A percentile compares a stretch with the other conserved stretches of the same genome.
Conservation (phyloP, 2,113 vertebrate genomes). For the Callospermophilus lateralis region DNA sequence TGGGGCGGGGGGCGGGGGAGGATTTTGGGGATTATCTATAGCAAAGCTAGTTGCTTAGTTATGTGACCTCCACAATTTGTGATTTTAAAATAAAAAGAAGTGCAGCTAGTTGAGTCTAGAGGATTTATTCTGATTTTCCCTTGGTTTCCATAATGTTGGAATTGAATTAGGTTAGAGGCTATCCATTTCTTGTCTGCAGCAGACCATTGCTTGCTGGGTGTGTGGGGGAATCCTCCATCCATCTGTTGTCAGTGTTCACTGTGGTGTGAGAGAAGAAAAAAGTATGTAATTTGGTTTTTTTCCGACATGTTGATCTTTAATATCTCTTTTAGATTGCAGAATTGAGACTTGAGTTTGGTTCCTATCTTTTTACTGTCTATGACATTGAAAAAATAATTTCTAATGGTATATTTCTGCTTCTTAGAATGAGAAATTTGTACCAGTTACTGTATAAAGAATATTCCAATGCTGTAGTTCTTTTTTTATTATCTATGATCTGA, state of each 20-base stretch:
- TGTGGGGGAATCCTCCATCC: background rate
- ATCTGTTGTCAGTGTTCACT: background rate
- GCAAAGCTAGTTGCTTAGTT: background rate
- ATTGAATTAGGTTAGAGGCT: background rate
- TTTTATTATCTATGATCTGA: background rate
- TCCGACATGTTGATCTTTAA: background rate
- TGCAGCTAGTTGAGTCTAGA: background rate
- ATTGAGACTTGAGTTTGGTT: background rate
- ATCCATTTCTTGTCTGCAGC: background rate
- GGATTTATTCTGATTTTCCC: background rate
- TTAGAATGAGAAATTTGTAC: background rate
- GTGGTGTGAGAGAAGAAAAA: background rate
- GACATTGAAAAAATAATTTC: background rate
- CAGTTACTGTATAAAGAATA: background rate
- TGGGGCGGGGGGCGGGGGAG: too few species aligned
- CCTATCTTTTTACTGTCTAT: background rate
- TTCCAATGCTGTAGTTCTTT: background rate
- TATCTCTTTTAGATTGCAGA: background rate
- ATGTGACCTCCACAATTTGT: too few species aligned
- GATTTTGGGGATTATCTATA: background rate
- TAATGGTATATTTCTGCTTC: background rate
- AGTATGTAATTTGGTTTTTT: background rate
- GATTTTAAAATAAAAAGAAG: background rate
- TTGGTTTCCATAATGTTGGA: background rate
- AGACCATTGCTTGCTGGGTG: background rate